These are phyloP conservation scores for Mionectes macconnelli DNA, from an alignment of 2,113 vertebrate genomes.

Conservation along the genomic window DNA sequence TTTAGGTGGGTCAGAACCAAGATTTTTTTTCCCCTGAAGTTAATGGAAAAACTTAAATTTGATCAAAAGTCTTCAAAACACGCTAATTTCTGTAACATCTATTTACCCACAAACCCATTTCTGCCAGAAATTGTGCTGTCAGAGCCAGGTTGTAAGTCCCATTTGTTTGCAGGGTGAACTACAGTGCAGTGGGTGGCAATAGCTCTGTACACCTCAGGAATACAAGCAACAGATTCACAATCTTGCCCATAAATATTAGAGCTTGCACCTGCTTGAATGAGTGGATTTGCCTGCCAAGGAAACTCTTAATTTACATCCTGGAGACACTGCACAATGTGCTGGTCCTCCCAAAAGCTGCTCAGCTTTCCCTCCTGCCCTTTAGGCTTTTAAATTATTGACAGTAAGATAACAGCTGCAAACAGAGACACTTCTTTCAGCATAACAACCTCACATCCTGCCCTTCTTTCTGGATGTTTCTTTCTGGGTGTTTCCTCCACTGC, in stretches of 20 bases:
- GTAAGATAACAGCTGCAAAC: not conserved
- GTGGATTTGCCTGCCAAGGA: not conserved
- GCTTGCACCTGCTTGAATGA: not conserved
- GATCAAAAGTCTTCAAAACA: not conserved
- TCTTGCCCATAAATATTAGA: not conserved
- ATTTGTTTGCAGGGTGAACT: not conserved
- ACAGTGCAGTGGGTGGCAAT: not conserved
- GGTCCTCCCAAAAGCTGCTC: not conserved
- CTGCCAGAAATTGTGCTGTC: not conserved
- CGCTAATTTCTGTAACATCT: not conserved
- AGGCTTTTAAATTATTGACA: constrained; percentile 28
- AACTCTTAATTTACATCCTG: not conserved
- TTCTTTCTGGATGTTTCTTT: not conserved
- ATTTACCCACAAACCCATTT: not conserved
- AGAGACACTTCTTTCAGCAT: not conserved
- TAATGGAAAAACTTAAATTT: not conserved
- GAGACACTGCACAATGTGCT: not conserved
- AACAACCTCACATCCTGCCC: not conserved
- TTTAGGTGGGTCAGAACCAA: not conserved
- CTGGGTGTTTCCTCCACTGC: not conserved
- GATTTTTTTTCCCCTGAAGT: not conserved
- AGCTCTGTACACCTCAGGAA: not conserved
- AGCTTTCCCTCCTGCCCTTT: not conserved
- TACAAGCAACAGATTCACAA: not conserved
- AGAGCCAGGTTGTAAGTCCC: not conserved